phyloP scores from a whole-genome alignment of 2,797 vertebrate species.

The Zenarchopterus dispar region DNA sequence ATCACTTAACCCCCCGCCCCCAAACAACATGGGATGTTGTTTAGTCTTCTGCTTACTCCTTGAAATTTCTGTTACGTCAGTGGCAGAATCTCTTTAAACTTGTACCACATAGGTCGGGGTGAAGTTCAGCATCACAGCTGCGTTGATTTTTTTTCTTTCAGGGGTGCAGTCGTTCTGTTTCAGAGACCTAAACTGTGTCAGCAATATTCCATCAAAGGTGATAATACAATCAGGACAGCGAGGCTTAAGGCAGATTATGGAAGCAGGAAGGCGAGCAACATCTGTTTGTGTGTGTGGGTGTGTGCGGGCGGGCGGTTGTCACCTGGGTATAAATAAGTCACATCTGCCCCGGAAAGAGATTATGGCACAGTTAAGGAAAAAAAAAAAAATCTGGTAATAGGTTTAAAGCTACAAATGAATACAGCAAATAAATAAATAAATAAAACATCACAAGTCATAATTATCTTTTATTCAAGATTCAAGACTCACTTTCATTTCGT shows the following conservation, averaged over 20 bases:
- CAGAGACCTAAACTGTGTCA: constrained; percentile 62
- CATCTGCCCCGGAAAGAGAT: constrained; percentile 60
- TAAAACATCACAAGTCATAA: neutral
- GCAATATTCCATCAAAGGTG: constrained; percentile 78
- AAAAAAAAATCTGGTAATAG: neutral
- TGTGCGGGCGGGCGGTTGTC: constrained; percentile 23
- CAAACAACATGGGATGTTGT: too few relatives aligned
- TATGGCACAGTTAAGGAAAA: constrained; percentile 27
- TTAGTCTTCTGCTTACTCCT: too few relatives aligned
- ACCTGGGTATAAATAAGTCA: constrained; percentile 51
- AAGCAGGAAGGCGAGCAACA: constrained; percentile 50
- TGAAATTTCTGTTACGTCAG: neutral
- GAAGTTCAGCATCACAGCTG: neutral
- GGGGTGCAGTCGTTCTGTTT: constrained; percentile 7
- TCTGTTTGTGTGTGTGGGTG: constrained; percentile 32
- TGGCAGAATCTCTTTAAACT: neutral
- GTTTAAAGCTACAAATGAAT: neutral
- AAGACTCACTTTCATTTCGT: neutral
- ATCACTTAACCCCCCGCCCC: too few relatives aligned
- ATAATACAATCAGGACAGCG: constrained; percentile 69
- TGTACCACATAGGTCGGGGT: neutral
- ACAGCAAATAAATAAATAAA: neutral
- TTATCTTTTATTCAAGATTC: constrained; percentile 3
- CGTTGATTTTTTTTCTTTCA: neutral
- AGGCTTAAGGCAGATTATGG: constrained; percentile 73